Evolutionary conservation across 2,113 vertebrate genomes (phyloP).

Genomic region (Callorhinus ursinus): DNA sequence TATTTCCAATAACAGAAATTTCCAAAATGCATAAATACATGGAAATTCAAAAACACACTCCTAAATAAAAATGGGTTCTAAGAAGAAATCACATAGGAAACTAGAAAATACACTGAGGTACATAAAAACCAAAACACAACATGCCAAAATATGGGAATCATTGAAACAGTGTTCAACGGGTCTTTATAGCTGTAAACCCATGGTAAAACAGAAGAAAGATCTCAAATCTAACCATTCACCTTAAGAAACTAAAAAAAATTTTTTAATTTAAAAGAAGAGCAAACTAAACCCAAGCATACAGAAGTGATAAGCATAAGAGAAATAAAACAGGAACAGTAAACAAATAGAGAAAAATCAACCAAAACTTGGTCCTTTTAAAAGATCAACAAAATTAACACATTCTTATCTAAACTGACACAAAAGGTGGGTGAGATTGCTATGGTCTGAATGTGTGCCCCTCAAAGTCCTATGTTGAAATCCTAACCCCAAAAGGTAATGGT

Average conservation of each 20-base stretch:
- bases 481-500: not conserved
- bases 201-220: not conserved
- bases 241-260: not conserved
- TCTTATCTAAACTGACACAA: not conserved
- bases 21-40: constrained; percentile 2
- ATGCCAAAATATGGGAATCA: not conserved
- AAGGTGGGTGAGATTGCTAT: not conserved
- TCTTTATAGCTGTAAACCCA: not conserved
- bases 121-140: not conserved
- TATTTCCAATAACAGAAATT: not conserved
- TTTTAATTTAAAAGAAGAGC: not conserved
- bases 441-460: not conserved
- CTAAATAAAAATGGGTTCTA: not conserved
- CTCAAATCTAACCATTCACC: not conserved
- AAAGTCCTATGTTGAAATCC: not conserved
- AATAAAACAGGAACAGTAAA: not conserved
- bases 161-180: not conserved
- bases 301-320: not conserved
- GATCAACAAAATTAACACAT: not conserved
- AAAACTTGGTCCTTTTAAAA: not conserved
- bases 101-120: not conserved
- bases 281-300: not conserved
- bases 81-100: not conserved
- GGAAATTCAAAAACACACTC: not conserved
- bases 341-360: not conserved